Evolutionary conservation across 1,140 invertebrate species (phyloP).

Genomic region (Drosophila fuyamai): DNA sequence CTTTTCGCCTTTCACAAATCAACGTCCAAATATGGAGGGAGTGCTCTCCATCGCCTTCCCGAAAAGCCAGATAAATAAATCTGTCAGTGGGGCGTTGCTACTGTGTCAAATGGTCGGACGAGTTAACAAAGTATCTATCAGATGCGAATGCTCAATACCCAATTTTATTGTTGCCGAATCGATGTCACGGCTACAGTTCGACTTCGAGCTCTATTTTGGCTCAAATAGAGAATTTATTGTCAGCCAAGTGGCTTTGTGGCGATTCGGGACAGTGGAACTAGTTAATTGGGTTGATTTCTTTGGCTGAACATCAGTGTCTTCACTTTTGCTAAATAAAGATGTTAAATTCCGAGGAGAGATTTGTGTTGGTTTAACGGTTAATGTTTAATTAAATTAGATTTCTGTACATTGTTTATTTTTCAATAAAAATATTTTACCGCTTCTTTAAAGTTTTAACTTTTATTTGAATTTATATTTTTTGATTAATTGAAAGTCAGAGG

Average conservation of each 20-base stretch:
- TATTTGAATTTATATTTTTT: too few species aligned
- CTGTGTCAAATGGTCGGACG: conserved; percentile 62
- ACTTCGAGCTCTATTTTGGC: conserved; percentile 13
- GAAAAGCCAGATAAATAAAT: conserved; percentile 51
- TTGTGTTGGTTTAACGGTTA: neutral
- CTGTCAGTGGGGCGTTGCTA: conserved; percentile 80
- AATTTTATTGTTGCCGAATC: conserved; percentile 62
- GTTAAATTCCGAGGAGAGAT: neutral
- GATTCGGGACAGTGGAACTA: conserved; percentile 43
- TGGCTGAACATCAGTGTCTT: conserved; percentile 13
- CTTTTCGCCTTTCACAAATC: conserved; percentile 72
- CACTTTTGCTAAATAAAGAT: conserved; percentile 4
- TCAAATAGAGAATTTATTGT: conserved; percentile 50
- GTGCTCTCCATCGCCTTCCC: conserved; percentile 35
- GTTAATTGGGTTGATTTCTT: conserved; percentile 61
- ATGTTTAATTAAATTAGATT: neutral
- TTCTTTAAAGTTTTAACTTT: too few species aligned
- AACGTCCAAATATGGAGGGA: conserved; percentile 48
- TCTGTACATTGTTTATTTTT: neutral
- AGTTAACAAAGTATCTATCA: conserved; percentile 58
- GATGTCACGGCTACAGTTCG: conserved; percentile 55
- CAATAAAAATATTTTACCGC: too few species aligned
- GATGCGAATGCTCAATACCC: conserved; percentile 52
- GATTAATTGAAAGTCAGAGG: too few species aligned
- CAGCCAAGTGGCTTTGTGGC: conserved; percentile 30